Evolutionary conservation across 1,140 invertebrate genomes (phyloP).

Genomic region (Papilio machaon): DNA sequence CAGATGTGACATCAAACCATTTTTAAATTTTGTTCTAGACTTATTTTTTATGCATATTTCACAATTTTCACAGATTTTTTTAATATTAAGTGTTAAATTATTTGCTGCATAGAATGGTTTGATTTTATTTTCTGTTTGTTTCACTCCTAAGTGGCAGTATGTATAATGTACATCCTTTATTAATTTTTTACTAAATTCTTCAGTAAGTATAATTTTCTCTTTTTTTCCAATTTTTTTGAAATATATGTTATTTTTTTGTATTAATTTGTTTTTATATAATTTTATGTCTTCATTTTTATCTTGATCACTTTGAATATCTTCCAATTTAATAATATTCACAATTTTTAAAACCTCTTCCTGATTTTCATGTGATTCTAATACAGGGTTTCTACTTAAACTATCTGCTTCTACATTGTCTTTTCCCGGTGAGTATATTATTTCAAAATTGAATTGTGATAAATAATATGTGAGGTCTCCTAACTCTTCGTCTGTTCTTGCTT

Average conservation of each 20-base stretch:
- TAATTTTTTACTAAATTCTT: too few species aligned
- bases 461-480: not conserved
- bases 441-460: not conserved
- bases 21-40: conserved; percentile 58
- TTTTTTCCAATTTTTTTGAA: conserved; percentile 51
- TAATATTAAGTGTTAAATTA: conserved; percentile 45
- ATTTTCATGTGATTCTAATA: conserved; percentile 37
- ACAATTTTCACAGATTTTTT: conserved; percentile 54
- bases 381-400: conserved; percentile 42
- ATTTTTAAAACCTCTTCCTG: conserved; percentile 31
- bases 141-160: conserved; percentile 48
- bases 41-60: conserved; percentile 69
- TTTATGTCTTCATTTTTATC: conserved; percentile 23
- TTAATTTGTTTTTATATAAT: not conserved
- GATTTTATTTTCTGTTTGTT: conserved; percentile 52
- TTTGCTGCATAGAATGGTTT: conserved; percentile 48
- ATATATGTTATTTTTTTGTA: conserved; percentile 30
- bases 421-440: not conserved
- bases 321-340: conserved; percentile 39
- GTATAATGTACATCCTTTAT: conserved; percentile 49
- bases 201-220: conserved; percentile 43
- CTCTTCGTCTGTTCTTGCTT: too few species aligned
- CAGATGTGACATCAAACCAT: conserved; percentile 56
- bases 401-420: conserved; percentile 37
- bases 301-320: conserved; percentile 42